A percentile compares a stretch with the other conserved stretches of the same genome.
phyloP scores from a whole-genome alignment of 2,113 vertebrate species.

The Nothocercus nigrocapillus region DNA sequence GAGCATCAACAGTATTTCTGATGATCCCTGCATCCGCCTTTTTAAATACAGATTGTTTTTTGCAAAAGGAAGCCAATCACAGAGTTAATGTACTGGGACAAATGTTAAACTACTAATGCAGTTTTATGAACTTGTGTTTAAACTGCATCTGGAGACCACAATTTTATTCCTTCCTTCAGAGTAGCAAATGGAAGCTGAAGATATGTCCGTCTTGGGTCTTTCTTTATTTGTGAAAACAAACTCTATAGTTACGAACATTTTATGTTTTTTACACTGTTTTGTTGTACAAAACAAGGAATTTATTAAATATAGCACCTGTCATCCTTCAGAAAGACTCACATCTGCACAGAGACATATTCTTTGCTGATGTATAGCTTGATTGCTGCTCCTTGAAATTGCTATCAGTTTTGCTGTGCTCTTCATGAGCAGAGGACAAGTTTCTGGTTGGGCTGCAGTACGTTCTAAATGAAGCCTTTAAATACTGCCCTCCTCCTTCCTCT shows the following conservation, averaged over 20 bases:
- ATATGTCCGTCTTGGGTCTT: neutral
- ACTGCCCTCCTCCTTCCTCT: neutral
- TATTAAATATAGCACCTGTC: neutral
- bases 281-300: conserved; percentile 31
- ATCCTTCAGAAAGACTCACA: neutral
- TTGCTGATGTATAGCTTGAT: neutral
- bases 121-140: neutral
- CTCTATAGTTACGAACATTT: neutral
- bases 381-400: neutral
- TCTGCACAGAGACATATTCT: fast-evolving
- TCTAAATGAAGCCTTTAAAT: conserved; percentile 12
- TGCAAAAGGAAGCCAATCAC: neutral
- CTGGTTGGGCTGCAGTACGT: neutral
- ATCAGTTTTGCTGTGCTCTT: neutral
- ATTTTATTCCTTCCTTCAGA: neutral
- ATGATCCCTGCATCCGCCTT: neutral
- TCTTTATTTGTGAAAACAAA: neutral
- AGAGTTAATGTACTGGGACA: neutral
- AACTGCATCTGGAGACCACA: neutral
- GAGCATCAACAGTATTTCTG: neutral
- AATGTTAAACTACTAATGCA: neutral
- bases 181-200: neutral
- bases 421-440: neutral
- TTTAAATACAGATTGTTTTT: neutral
- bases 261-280: neutral